These are phyloP conservation scores for Phengaris alcon DNA, from an alignment of 2,888 invertebrate genomes.

Conservation along the genomic window DNA sequence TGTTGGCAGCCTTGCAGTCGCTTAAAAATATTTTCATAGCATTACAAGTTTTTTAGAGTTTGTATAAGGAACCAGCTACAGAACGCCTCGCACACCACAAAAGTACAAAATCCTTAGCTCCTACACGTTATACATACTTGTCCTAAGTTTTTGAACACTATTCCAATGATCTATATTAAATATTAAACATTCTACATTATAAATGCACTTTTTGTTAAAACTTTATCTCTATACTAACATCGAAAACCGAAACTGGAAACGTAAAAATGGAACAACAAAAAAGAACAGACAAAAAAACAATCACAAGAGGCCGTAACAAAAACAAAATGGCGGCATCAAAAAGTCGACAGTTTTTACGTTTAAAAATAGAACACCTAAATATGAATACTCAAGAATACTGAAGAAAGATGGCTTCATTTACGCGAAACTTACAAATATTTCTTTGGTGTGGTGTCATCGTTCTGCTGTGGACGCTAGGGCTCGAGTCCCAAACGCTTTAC, in stretches of 20 bases:
- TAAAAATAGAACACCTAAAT: conserved; percentile 38
- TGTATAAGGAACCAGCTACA: conserved; percentile 42
- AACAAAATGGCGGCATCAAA: conserved; percentile 32
- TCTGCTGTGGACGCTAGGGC: conserved; percentile 71
- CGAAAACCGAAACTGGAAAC: conserved; percentile 41
- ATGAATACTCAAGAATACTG: conserved; percentile 72
- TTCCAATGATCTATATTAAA: conserved; percentile 64
- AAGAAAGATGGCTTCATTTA: conserved; percentile 65
- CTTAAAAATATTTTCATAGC: conserved; percentile 22
- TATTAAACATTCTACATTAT: conserved; percentile 70
- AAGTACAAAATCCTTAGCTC: conserved; percentile 69
- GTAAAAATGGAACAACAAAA: conserved; percentile 35
- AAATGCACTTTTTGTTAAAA: conserved; percentile 76
- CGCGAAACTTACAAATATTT: conserved; percentile 62
- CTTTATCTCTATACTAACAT: conserved; percentile 58
- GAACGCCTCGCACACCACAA: conserved; percentile 70
- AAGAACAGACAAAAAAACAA: conserved; percentile 35
- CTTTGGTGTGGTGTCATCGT: conserved; percentile 77
- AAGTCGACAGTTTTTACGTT: conserved; percentile 39
- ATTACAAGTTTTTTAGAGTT: conserved; percentile 3
- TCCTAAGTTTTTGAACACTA: conserved; percentile 67
- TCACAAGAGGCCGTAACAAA: conserved; percentile 33
- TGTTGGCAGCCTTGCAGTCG: background rate
- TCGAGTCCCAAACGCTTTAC: conserved; percentile 42
- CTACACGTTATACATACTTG: conserved; percentile 59